Evolutionary conservation across 2,113 vertebrate genomes (phyloP).

Genomic region (Mus spicilegus): DNA sequence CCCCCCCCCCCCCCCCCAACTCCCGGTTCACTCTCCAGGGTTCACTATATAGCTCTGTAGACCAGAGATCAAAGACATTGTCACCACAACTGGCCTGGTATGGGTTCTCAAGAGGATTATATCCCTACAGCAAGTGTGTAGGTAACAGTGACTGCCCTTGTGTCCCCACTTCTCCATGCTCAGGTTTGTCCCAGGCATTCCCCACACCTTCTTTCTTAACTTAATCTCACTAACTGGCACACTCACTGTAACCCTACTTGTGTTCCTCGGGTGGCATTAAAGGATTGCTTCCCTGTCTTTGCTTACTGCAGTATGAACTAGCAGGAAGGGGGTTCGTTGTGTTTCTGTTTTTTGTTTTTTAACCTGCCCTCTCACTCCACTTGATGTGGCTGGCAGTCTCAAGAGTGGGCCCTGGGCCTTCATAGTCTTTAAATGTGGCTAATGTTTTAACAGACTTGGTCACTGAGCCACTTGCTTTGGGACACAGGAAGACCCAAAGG

Average conservation of each 20-base stretch:
- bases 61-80: neutral
- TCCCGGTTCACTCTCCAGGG: neutral
- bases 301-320: neutral
- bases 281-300: neutral
- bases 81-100: neutral
- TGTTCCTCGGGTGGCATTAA: neutral
- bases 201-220: neutral
- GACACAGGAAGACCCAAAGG: neutral
- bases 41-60: neutral
- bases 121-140: neutral
- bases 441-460: neutral
- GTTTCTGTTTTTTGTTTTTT: neutral
- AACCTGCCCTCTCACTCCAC: neutral
- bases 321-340: neutral
- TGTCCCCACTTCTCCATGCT: neutral
- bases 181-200: neutral
- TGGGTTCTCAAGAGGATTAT: constrained; percentile 13
- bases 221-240: neutral
- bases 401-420: neutral
- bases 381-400: neutral
- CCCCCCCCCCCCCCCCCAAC: neutral
- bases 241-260: neutral
- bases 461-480: neutral
- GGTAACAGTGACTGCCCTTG: neutral
- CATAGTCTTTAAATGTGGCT: neutral